Evolutionary conservation across 2,888 invertebrate species (phyloP), one percentile per base, ranked within the genome.

Genomic region (Vandiemenella viatica): DNA sequence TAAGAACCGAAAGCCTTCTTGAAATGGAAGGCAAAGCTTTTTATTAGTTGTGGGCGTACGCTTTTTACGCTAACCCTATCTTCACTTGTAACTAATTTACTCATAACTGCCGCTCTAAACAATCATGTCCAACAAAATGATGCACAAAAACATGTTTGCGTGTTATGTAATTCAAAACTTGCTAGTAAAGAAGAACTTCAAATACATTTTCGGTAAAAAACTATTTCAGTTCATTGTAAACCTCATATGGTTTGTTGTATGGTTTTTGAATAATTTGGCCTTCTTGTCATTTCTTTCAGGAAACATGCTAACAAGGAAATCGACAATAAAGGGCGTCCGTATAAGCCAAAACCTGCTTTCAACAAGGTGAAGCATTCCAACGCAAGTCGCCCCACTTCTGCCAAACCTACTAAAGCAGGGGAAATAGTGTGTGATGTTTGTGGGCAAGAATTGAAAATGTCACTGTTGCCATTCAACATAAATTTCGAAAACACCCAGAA

Each of bases 251-350:
- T 26, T 13, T 26, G 7, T 8, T 26, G 7, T 26, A 26, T 26
- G 7, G 26, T 26, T 7, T 26, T 38, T 6, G 5, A 38, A 7
- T 38, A 10, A 13, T 13, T n/a, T 21, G 26, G 8, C 7, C n/a
- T 23, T 44, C 40, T 46, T 3, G 19, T 41, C 42, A 18, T 44
- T 40, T 22, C 8, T 45, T 44, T 19, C 43, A 78, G 78, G 56
- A 75, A 76, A 67, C 78, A 79, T 65, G 77, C 74, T 1, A 75
- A 76, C 60, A 75, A 75, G 44, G 71, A 73, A 55, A 77, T 74
- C 58, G 74, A 76, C 60, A 64, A 64, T 40, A 67, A 64, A 49
- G 65, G 70, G 6, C 59, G 57, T 44, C 49, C 49, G 21, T 51
- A 52, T 21, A 55, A 51, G 16, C 37, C 45, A 15, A 26, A 17